Evolutionary conservation across 2,888 invertebrate species (phyloP).

Genomic region (Agrochola circellaris): DNA sequence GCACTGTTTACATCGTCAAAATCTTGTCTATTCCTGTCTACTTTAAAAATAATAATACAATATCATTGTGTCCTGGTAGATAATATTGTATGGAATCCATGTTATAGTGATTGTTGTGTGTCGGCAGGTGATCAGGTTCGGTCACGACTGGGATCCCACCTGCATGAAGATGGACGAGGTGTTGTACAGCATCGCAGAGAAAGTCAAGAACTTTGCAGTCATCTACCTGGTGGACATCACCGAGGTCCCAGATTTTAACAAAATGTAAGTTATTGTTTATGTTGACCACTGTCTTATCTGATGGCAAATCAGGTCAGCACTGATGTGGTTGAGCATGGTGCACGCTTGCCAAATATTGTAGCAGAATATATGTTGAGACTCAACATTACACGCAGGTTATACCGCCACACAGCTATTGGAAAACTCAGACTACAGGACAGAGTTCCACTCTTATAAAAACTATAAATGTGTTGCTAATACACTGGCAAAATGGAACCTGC

Average conservation of each 20-base stretch:
- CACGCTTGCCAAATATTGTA: neutral
- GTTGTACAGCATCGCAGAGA: slow-evolving; percentile 98
- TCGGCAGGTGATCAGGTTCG: slow-evolving; percentile 97
- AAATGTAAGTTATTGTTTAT: slow-evolving; percentile 93
- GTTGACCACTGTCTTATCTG: neutral
- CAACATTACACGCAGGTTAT: neutral
- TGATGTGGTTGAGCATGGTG: neutral
- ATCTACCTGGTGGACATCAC: slow-evolving; percentile 99
- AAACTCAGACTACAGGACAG: neutral
- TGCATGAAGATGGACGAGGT: slow-evolving; percentile 99
- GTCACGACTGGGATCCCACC: slow-evolving; percentile 99
- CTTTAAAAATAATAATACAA: too few relatives aligned
- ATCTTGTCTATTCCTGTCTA: too few relatives aligned
- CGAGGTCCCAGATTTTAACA: slow-evolving; percentile 99
- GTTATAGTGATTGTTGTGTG: slow-evolving; percentile 1
- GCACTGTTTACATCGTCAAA: too few relatives aligned
- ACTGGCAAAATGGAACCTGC: neutral
- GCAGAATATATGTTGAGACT: neutral
- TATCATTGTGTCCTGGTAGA: neutral
- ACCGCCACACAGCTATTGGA: neutral
- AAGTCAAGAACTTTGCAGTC: slow-evolving; percentile 99
- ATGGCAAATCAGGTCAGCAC: neutral
- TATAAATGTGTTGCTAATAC: neutral
- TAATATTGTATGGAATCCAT: neutral
- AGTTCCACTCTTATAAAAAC: neutral